Percentiles rank a stretch among this genome's conserved stretches.
phyloP scores from a whole-genome alignment of 2,113 vertebrate species.

The Platysternon megacephalum region DNA sequence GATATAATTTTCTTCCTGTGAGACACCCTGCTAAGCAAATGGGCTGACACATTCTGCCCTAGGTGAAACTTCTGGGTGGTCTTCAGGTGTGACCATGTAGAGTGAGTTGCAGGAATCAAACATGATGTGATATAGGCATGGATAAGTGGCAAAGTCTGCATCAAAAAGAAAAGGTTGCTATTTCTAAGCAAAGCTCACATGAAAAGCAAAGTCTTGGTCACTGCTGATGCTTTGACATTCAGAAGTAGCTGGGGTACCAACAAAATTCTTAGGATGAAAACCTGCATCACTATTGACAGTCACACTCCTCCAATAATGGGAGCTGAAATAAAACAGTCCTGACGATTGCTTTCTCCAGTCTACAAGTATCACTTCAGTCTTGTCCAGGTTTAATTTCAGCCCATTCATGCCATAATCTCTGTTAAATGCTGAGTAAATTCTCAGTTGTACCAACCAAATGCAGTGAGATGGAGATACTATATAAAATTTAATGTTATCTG shows the following conservation, averaged over 20 bases:
- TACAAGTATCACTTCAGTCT: not conserved
- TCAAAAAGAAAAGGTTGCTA: not conserved
- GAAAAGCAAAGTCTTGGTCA: not conserved
- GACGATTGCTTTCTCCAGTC: not conserved
- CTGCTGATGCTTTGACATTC: not conserved
- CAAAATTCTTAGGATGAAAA: not conserved
- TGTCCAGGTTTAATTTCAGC: not conserved
- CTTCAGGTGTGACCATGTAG: not conserved
- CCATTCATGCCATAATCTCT: not conserved
- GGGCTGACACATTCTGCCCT: rapidly evolving
- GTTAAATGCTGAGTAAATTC: not conserved
- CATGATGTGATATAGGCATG: not conserved
- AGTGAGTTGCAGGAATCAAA: not conserved
- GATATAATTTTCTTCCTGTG: not conserved
- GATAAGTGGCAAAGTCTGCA: rapidly evolving
- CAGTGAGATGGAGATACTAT: slow-evolving; percentile 1
- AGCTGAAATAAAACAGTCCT: slow-evolving; percentile 7
- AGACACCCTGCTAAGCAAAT: not conserved
- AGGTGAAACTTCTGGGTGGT: slow-evolving; percentile 8
- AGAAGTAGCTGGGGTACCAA: slow-evolving; percentile 19
- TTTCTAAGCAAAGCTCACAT: not conserved
- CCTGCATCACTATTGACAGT: not conserved
- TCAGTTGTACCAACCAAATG: not conserved
- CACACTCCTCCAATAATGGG: not conserved
- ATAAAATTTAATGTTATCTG: not conserved